Evolutionary conservation across 2,888 invertebrate genomes (phyloP), one percentile per base, ranked within the genome.

Genomic region (Hylaea fasciaria): DNA sequence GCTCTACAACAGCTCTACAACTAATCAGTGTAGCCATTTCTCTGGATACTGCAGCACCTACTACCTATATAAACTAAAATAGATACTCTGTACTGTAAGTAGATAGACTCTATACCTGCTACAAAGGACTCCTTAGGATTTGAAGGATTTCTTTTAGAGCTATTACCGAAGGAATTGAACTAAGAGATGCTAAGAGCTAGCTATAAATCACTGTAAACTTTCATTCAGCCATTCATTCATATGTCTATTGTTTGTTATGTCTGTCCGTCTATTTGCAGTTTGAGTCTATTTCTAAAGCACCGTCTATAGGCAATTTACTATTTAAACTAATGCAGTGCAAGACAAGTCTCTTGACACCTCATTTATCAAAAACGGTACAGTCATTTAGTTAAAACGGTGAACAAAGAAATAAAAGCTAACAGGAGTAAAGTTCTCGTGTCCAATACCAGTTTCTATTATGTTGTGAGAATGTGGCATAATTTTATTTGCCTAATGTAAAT

Each of bases 361-460:
- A 59, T 66, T 63, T 61, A 66, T 68, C 56, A 53, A 62, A 64
- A 66, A 61, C 43, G 41, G 57, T 51, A 59, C 43, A 62, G 57
- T 54, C 62, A 53, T 50, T 46, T 44, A 13, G 48, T 55, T n/a
- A 22, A 10, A 29, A 13, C 35, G 12, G 17, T 14, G 13, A 49
- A 59, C 53, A 54, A 54, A 54, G 49, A 32, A 41, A 17, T 28
- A 3, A 29, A 57, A 45, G 47, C 37, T 41, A 48, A 48, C 52
- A 47, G 57, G 11, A 57, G n/a, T n/a, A n/a, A n/a, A n/a, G 57
- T 57, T 52, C 22, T 28, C 37, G 43, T 47, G 41, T 52, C 37
- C 14, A 32, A 10, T 43, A 17, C 16, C 11, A 7, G 35, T 29
- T 22, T 50, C 9, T 22, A n/a, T 22, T 22, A 22, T 52, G n/a